Base-by-base conservation (phyloP, 2,113 vertebrate species). In the Brachyhypopomus occidentalis region DNA sequence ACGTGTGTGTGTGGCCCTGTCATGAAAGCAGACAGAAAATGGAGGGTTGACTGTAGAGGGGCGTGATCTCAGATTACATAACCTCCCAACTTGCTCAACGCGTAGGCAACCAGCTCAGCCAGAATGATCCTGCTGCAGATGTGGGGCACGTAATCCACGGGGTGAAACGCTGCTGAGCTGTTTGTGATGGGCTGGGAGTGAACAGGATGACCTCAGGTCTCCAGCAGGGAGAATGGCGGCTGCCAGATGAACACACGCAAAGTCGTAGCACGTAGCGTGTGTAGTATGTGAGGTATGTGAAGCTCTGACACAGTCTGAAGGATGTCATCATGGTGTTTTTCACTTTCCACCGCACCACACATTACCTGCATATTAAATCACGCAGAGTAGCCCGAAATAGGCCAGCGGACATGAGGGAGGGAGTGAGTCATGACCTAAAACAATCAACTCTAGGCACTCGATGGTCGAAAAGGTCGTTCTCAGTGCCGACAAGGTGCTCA, bases 111-210 rank as follows among this genome's bases (percentile, higher is more conserved):
- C 9, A 9, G 34, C 23, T 34, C 73, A 55, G 72, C 70, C 27
- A 55, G 38, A 6, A 3, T 20, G 22, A 71, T 17, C 76, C 72
- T 78, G 79, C 79, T 75, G 60, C 19, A 8, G 36, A 60, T 79
- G 74, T 22, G 52, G 73, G 9, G 55, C 38, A 60, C 7, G 11
- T 52, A 77, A 80, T 77, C 81, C 52, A 73, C 60, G 19, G 72
- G 72, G 41, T n/a, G 62, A 73, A 80, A 48, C 27, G 3, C 12
- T 62, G 59, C 62, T 63, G 55, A 73, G 67, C 59, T 67, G 45
- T 11, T 5, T 60, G 9, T 36, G 20, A 3, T 55, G 41, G 2
- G 19, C 62, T 3, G 25, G 41, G 23, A 77, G 41, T 16, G 59
- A 11, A 1, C 6, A 5, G 25, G 25, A 48, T 5, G 23, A 36